Percentiles rank a stretch among this genome's conserved stretches.
Conservation (phyloP, 2,113 vertebrate genomes). For the Solea solea region DNA sequence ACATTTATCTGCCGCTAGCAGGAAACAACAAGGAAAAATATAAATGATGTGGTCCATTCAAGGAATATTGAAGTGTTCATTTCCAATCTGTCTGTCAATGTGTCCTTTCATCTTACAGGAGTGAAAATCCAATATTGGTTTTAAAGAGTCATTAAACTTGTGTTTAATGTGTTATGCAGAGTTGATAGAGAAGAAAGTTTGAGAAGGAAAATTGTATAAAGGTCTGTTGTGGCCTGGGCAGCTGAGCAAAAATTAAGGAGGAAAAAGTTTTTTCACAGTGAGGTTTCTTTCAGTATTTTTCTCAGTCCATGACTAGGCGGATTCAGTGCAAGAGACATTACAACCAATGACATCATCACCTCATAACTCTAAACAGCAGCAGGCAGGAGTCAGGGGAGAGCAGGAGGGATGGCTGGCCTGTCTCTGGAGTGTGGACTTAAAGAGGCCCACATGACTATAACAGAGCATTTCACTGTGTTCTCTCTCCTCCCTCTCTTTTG, state of each 20-base stretch:
- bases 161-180: too few relatives aligned
- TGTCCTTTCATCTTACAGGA: too few relatives aligned
- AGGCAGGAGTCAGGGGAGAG: constrained; percentile 46
- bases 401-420: constrained; percentile 30
- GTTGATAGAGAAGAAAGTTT: too few relatives aligned
- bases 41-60: neutral
- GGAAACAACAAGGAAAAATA: neutral
- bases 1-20: neutral
- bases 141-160: too few relatives aligned
- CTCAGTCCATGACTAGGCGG: constrained; percentile 19
- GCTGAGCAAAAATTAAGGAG: constrained; percentile 3
- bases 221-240: neutral
- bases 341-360: constrained; percentile 60
- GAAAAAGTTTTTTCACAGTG: constrained; percentile 14
- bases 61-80: neutral
- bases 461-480: constrained; percentile 55
- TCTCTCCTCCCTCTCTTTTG: constrained; percentile 3
- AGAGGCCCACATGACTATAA: constrained; percentile 41
- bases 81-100: neutral
- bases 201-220: neutral
- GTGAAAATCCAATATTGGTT: too few relatives aligned
- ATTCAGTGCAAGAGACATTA: constrained; percentile 52
- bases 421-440: constrained; percentile 37
- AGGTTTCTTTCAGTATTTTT: constrained; percentile 34
- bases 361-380: constrained; percentile 53